A percentile compares a stretch with the other conserved stretches of the same genome.
Evolutionary conservation across 1,140 invertebrate species (phyloP).

Genomic region (Holcopasites calliopsidis): DNA sequence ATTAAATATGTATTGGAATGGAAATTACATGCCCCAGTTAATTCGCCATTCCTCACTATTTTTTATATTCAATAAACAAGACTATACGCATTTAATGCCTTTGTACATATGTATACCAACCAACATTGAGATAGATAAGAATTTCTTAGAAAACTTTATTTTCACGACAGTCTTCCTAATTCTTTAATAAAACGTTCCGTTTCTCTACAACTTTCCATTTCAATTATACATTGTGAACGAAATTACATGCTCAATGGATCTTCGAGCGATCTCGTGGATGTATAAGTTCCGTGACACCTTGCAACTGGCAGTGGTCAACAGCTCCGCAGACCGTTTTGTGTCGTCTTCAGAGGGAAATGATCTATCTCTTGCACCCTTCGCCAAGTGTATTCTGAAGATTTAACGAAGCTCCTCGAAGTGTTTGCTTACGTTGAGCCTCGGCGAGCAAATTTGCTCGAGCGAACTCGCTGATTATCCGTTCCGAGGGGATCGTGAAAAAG

Average conservation of each 20-base stretch:
- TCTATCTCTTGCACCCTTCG: slow-evolving; percentile 43
- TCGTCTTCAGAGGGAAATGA: slow-evolving; percentile 33
- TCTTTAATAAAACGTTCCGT: neutral
- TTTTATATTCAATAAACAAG: too few relatives aligned
- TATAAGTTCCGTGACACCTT: slow-evolving; percentile 14
- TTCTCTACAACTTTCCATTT: too few relatives aligned
- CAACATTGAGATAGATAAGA: too few relatives aligned
- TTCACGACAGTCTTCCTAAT: too few relatives aligned
- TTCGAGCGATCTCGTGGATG: slow-evolving; percentile 10
- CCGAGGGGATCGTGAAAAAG: slow-evolving; percentile 52
- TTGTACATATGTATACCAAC: too few relatives aligned
- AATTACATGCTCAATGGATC: neutral
- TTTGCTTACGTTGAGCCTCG: slow-evolving; percentile 45
- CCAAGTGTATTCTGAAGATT: slow-evolving; percentile 62
- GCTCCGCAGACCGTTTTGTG: neutral
- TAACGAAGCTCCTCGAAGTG: slow-evolving; percentile 58
- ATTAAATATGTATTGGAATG: too few relatives aligned
- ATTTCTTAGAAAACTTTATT: too few relatives aligned
- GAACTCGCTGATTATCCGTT: slow-evolving; percentile 58
- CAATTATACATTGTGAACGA: neutral
- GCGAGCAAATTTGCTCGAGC: slow-evolving; percentile 58
- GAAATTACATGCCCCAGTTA: too few relatives aligned
- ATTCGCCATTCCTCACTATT: too few relatives aligned
- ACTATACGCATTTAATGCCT: too few relatives aligned
- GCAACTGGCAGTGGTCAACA: slow-evolving; percentile 49